A percentile compares a stretch with the other conserved stretches of the same genome.
Conservation (phyloP, 2,797 vertebrate species). For the Stomatorhinus walkeri region DNA sequence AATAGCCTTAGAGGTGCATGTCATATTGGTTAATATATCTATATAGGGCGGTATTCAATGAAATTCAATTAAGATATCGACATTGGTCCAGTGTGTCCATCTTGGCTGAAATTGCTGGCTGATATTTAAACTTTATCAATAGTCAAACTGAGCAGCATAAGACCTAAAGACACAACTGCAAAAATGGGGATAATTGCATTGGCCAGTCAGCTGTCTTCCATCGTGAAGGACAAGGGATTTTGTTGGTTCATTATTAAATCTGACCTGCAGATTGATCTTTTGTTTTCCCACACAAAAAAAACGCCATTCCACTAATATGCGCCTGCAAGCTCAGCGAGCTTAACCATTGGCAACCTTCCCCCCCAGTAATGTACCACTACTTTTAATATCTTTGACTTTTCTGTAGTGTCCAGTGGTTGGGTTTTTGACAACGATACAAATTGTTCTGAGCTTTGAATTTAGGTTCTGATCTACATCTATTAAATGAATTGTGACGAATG, state of each 20-base stretch:
- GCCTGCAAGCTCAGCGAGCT: neutral
- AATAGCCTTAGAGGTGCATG: neutral
- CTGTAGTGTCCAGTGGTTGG: neutral
- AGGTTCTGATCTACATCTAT: neutral
- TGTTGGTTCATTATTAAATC: neutral
- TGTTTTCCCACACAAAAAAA: neutral
- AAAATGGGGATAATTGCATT: neutral
- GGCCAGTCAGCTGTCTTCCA: neutral
- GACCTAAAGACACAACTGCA: neutral
- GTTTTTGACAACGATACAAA: neutral
- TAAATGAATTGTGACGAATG: neutral
- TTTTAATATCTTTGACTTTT: neutral
- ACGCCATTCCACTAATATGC: neutral
- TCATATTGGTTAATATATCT: neutral
- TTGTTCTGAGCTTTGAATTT: neutral
- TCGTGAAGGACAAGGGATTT: neutral
- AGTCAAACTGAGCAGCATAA: neutral
- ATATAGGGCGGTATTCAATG: neutral
- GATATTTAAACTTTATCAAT: neutral
- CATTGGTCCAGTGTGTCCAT: neutral
- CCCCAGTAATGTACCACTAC: neutral
- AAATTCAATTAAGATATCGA: neutral
- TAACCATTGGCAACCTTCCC: neutral
- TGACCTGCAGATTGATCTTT: neutral
- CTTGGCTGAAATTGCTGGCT: neutral